A percentile compares a stretch with the other conserved stretches of the same genome.
phyloP scores from a whole-genome alignment of 2,888 invertebrate species.

The Erynnis tages region DNA sequence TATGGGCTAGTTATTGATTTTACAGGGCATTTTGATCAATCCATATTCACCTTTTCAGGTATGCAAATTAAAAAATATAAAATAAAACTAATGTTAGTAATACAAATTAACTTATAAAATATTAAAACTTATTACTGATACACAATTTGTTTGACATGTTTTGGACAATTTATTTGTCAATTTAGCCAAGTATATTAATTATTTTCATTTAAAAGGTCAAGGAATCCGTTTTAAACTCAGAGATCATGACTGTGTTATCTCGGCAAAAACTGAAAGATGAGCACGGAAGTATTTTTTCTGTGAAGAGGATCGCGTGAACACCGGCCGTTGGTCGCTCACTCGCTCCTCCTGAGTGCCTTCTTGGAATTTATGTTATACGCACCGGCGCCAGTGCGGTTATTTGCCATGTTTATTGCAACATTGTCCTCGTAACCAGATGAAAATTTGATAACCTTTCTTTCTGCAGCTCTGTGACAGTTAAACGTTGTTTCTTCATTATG shows the following conservation, averaged over 20 bases:
- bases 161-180: too few species aligned
- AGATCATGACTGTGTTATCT: neutral
- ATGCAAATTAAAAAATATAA: too few species aligned
- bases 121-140: too few species aligned
- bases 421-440: constrained; percentile 18
- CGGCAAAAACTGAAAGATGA: constrained; percentile 11
- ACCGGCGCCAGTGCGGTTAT: constrained; percentile 16
- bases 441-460: constrained; percentile 26
- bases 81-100: too few species aligned
- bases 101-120: too few species aligned
- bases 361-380: constrained; percentile 34
- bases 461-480: constrained; percentile 14
- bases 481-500: neutral
- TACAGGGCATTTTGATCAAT: too few species aligned
- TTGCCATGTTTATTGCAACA: constrained; percentile 16
- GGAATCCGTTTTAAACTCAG: neutral
- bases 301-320: constrained; percentile 51
- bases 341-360: constrained; percentile 42
- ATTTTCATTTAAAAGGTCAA: too few species aligned
- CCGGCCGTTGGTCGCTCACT: constrained; percentile 35
- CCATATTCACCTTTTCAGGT: too few species aligned
- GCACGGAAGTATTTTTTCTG: constrained; percentile 22
- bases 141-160: too few species aligned
- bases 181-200: too few species aligned
- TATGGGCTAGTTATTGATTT: too few species aligned